phyloP scores from a whole-genome alignment of 2,888 invertebrate species.

The Philonicus albiceps region DNA sequence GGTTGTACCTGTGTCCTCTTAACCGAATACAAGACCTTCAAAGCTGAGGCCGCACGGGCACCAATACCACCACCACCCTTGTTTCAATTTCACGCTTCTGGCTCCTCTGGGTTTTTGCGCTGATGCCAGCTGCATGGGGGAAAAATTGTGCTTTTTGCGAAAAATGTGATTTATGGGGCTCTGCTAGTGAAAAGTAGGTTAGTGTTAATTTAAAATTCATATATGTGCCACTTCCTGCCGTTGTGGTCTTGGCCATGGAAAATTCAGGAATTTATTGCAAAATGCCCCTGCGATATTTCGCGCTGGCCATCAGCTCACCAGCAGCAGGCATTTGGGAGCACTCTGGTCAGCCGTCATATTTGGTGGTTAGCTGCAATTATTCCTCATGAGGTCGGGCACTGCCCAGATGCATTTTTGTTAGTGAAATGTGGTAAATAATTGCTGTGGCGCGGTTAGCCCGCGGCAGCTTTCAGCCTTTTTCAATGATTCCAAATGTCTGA shows the following conservation, averaged over 20 bases:
- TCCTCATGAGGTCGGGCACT: background rate
- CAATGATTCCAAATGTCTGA: constrained; percentile 9
- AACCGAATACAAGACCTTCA: background rate
- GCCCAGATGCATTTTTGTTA: constrained; percentile 32
- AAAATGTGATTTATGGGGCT: constrained; percentile 18
- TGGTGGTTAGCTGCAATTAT: constrained; percentile 36
- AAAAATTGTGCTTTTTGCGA: constrained; percentile 31
- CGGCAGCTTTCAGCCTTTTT: constrained; percentile 13
- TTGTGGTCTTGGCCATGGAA: constrained; percentile 26
- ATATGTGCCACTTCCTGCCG: background rate
- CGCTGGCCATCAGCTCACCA: constrained; percentile 16
- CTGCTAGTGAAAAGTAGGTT: constrained; percentile 35
- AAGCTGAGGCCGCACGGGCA: background rate
- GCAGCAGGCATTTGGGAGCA: background rate
- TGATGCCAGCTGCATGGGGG: constrained; percentile 26
- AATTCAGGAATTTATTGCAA: constrained; percentile 29
- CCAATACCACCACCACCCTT: background rate
- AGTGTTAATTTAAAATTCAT: constrained; percentile 39
- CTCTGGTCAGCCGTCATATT: constrained; percentile 34
- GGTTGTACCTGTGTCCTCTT: background rate
- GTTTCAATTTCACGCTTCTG: constrained; percentile 37
- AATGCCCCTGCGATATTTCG: constrained; percentile 10
- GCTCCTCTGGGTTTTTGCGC: constrained; percentile 12
- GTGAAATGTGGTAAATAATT: constrained; percentile 39
- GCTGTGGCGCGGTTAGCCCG: background rate